Base-by-base conservation (phyloP, 1,140 invertebrate genomes). In the Diorhabda sublineata region DNA sequence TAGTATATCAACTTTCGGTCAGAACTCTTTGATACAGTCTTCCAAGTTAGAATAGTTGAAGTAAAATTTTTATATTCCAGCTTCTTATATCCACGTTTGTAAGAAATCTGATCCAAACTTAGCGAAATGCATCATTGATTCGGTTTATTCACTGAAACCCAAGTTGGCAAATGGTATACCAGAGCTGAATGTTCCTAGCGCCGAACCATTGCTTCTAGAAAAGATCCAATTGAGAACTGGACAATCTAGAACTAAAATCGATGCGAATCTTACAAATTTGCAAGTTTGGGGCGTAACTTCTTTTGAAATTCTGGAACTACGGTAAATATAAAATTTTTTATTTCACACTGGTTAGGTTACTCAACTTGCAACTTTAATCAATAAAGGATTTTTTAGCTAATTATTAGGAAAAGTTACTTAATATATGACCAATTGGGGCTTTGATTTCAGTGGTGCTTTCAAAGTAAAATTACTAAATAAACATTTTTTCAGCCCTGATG, bases 31-130 rank as follows among this genome's bases (percentile, higher is more conserved):
- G 26, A 26, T 26, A 26, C 26, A 26, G 26, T 26, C 26, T 1
- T 26, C 26, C 26, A 26, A 26, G 26, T 26, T 26, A 26, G 26
- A 26, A 26, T 26, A 26, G 26, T 26, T 26, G 26, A 26, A 26
- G 26, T 26, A 26, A 26, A 26, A 26, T 26, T 26, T 26, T 65
- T 56, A 47, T 60, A 6, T 74, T 76, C 69, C 65, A 91, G 90
- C 90, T 11, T 79, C 87, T 6, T 90, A 89, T 75, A 89, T 91
- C 69, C 86, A 89, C 73, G 77, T 88, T 57, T 91, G 89, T 73
- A 87, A 85, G 73, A 84, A 86, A 69, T 84, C 81, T 60, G 87
- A 90, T 76, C 86, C 87, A 0, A 81, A 89, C 6, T 82, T 90
- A 47, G 83, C 87, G 72, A 82, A 82, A 67, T 91, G 90, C 75